phyloP scores from a whole-genome alignment of 2,113 vertebrate species.

The Upupa epops region DNA sequence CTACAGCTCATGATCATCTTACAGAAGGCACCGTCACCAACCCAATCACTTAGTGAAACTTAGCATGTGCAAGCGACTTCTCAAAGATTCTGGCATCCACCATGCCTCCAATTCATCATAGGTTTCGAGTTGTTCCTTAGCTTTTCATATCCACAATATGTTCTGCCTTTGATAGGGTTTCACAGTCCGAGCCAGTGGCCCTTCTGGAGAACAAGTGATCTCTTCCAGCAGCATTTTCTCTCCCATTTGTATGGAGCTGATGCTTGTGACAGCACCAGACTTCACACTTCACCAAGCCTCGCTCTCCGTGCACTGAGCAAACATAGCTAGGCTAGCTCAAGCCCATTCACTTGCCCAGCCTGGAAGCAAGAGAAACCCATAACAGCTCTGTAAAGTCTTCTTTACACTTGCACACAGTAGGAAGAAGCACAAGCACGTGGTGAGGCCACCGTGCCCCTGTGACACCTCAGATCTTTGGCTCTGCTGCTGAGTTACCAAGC shows the following conservation, averaged over 20 bases:
- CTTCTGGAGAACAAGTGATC: not conserved
- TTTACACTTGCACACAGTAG: not conserved
- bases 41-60: not conserved
- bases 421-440: not conserved
- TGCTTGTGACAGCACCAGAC: not conserved
- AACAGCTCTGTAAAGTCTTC: not conserved
- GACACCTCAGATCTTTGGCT: not conserved
- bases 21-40: not conserved
- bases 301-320: not conserved
- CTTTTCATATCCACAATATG: not conserved
- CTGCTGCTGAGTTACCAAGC: not conserved
- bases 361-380: not conserved
- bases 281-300: not conserved
- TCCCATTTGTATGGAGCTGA: not conserved
- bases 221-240: conserved; percentile 3
- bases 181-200: not conserved
- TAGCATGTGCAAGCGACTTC: not conserved
- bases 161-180: not conserved
- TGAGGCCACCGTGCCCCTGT: not conserved
- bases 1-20: not conserved
- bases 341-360: not conserved
- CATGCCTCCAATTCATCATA: not conserved
- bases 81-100: not conserved
- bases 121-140: not conserved
- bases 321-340: not conserved